Base-by-base conservation (phyloP, 1,140 invertebrate species). In the Heterodera schachtii region DNA sequence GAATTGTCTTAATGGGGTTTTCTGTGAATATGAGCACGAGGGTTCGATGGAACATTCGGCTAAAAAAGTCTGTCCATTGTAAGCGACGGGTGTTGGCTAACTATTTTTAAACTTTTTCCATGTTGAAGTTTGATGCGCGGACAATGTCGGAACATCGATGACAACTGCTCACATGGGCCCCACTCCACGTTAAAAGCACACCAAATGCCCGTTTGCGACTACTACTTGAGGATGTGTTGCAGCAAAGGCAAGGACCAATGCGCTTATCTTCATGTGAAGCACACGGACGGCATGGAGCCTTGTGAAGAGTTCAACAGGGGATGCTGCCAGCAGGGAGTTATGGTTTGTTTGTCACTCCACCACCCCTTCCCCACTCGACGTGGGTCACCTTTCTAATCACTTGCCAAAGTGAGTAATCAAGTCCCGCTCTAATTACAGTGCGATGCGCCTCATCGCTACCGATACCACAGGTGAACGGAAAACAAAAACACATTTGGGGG, bases 131-230 rank as follows among this genome's bases (percentile, higher is more conserved):
- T 87, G 74, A 47, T 85, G 64, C 81, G 73, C 16, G 84, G 84
- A 60, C 9, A 67, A 16, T 85, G 84, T 76, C 84, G 84, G 3
- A 87, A 87, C n/a, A 85, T 49, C n/a, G 64, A n/a, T 16, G 66
- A 46, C 31, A 47, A 78, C 46, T 86, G 85, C 75, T 47, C 83
- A 13, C 43, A 73, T 49, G 85, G 85, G 11, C 47, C 66, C 21
- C 85, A 86, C 69, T 47, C 75, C 4, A 21, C 47, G 4, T 64
- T 86, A 16, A 57, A 57, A 5, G 52, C 64, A 13, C 85, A 86
- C 69, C 86, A 86, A 73, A 66, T 85, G 47, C 85, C 85, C 19
- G 75, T 86, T 49, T 86, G 85, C 64, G 83, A 87, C 21, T 86
- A 82, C 66, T 86, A 69, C 75, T 64, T 86, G 44, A 57, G 86